Conservation (phyloP, 1,140 invertebrate genomes). For the Drosophila kanapiae region DNA sequence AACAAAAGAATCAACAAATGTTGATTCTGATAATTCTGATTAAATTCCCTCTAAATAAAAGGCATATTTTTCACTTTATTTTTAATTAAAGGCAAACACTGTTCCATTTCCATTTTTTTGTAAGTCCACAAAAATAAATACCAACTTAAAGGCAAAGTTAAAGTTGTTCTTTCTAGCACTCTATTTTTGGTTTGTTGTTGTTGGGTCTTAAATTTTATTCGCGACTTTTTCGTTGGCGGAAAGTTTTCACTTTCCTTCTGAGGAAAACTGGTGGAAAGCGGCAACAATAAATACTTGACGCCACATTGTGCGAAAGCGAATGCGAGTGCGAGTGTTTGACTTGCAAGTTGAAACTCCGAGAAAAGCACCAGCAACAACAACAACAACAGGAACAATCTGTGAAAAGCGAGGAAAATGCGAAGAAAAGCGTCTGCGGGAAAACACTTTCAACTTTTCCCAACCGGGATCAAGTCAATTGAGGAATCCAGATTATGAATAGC, state of each 20-base stretch:
- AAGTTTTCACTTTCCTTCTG: constrained; percentile 79
- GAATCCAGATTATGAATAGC: constrained; percentile 41
- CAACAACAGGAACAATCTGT: constrained; percentile 44
- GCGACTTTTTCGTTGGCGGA: constrained; percentile 61
- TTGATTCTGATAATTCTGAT: not conserved
- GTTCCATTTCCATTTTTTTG: too few species aligned
- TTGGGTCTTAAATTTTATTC: constrained; percentile 71
- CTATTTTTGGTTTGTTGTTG: constrained; percentile 16
- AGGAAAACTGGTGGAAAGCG: constrained; percentile 19
- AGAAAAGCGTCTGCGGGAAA: constrained; percentile 58
- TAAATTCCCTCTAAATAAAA: too few species aligned
- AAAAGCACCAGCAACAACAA: constrained; percentile 62
- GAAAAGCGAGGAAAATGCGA: constrained; percentile 31
- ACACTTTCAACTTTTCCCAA: constrained; percentile 68
- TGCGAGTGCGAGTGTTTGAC: constrained; percentile 41
- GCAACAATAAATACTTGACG: constrained; percentile 80
- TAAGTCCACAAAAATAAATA: not conserved
- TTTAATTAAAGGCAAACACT: too few species aligned
- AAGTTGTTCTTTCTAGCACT: constrained; percentile 1
- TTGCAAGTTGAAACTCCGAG: constrained; percentile 74
- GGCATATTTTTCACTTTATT: not conserved
- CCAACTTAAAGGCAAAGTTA: not conserved
- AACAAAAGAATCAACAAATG: not conserved
- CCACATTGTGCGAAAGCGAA: constrained; percentile 48
- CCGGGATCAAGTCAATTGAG: constrained; percentile 49